A percentile compares a stretch with the other conserved stretches of the same genome.
Conservation (phyloP, 2,888 invertebrate species). For the Rhabditoides inermis region DNA sequence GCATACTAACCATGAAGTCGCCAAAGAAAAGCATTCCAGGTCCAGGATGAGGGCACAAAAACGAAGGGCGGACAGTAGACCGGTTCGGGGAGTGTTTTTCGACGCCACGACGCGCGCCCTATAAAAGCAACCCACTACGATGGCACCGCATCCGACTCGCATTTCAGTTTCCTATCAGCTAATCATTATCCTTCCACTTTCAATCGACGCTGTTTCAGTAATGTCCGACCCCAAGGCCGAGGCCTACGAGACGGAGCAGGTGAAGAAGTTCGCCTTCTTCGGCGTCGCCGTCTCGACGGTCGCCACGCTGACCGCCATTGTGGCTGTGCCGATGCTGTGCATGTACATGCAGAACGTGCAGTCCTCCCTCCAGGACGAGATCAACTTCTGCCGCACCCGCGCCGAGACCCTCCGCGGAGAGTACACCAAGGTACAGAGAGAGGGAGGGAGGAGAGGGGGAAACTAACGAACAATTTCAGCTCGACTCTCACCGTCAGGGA, state of each 20-base stretch:
- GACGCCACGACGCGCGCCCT: too few relatives aligned
- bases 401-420: slow-evolving; percentile 18
- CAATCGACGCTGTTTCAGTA: too few relatives aligned
- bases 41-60: too few relatives aligned
- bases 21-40: too few relatives aligned
- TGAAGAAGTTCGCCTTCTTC: slow-evolving; percentile 24
- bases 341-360: slow-evolving; percentile 44
- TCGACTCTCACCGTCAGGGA: slow-evolving; percentile 15
- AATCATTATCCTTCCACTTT: too few relatives aligned
- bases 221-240: slow-evolving; percentile 22
- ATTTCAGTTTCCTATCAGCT: too few relatives aligned
- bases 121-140: too few relatives aligned
- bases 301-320: slow-evolving; percentile 37
- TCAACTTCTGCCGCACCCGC: slow-evolving; percentile 27
- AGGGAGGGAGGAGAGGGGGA: too few relatives aligned
- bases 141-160: too few relatives aligned
- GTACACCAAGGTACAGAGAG: slow-evolving; percentile 23
- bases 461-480: slow-evolving; percentile 7
- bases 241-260: slow-evolving; percentile 17
- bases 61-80: too few relatives aligned
- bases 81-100: too few relatives aligned
- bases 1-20: too few relatives aligned
- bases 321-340: slow-evolving; percentile 48
- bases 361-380: slow-evolving; percentile 35
- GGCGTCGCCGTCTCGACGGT: slow-evolving; percentile 39